Evolutionary conservation across 2,888 invertebrate genomes (phyloP).

Genomic region (Dorcus parallelipipedus): DNA sequence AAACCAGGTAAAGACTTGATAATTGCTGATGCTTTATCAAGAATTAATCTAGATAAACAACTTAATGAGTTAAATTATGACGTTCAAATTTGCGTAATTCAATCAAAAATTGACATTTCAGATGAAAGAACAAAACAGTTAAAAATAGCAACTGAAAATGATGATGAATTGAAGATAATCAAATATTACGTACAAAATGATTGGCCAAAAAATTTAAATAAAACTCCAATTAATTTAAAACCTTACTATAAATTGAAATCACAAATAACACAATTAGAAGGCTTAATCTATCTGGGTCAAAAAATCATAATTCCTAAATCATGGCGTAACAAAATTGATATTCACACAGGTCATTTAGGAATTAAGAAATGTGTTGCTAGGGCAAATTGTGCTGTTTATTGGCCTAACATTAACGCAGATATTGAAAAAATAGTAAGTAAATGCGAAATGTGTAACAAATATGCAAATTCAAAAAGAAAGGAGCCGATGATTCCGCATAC

Average conservation of each 20-base stretch:
- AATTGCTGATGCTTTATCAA: slow-evolving; percentile 6
- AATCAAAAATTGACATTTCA: slow-evolving; percentile 15
- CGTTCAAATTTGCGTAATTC: slow-evolving; percentile 14
- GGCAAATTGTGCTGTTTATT: slow-evolving; percentile 1
- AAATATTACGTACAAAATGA: background rate
- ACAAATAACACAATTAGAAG: slow-evolving; percentile 2
- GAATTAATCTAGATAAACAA: slow-evolving; percentile 1
- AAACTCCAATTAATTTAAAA: background rate
- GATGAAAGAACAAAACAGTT: slow-evolving; percentile 16
- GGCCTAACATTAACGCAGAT: background rate
- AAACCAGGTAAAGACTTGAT: slow-evolving; percentile 19
- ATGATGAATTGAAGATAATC: slow-evolving; percentile 16
- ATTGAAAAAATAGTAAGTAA: background rate
- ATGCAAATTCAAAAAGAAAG: background rate
- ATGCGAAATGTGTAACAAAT: background rate
- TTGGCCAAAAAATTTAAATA: background rate
- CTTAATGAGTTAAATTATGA: slow-evolving; percentile 14
- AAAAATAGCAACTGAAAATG: slow-evolving; percentile 13
- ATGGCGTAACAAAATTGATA: slow-evolving; percentile 8
- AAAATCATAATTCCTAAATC: slow-evolving; percentile 4
- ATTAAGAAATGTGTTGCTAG: slow-evolving; percentile 9
- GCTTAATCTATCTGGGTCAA: background rate
- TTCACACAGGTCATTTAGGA: slow-evolving; percentile 11
- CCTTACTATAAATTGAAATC: background rate
- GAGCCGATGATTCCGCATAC: background rate